Evolutionary conservation across 1,140 invertebrate genomes (phyloP), one percentile per base, ranked within the genome.

Genomic region (Philotrypesis tridentata): DNA sequence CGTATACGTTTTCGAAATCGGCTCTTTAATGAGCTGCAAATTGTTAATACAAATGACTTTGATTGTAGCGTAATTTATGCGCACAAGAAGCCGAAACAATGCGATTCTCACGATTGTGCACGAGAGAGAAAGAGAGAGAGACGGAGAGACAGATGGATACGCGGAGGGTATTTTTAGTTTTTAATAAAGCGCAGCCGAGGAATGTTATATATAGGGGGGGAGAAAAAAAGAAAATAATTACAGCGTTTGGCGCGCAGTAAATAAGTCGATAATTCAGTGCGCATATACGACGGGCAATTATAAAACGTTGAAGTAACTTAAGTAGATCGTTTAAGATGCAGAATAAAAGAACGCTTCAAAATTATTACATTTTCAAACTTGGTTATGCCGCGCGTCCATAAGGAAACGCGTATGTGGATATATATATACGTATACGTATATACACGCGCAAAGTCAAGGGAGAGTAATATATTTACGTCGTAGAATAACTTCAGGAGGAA

Each of bases 391-490:
- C n/a, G n/a, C n/a, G 17, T n/a, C 48, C 48, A 55, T 55, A 55
- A 55, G 48, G 48, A 55, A 55, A 55, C n/a, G 21, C 17, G 43
- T 17, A 73, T 55, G 12, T 29, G 23, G 48, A 43, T 23, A 43
- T 3, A 17, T 55, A 21, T 14, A 17, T 43, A 43, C 12, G 40
- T 43, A 14, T 14, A 55, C 6, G 55, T 1, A 17, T 12, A 75
- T 17, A 61, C 60, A 61, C 1, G 21, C 74, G 11, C n/a, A 27
- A 33, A 8, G 4, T 7, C 65, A 31, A 60, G 17, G 25, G 14
- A 0, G 31, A n/a, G 29, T 14, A 72, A 31, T 79, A 71, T 72
- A 72, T 79, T 79, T 72, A 70, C 55, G 77, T 48, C 55, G 25
- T 25, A 14, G 37, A 55, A 43, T 33, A 70, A 79, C 43, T 68